phyloP scores from a whole-genome alignment of 2,113 vertebrate genomes.

The Sterna hirundo region DNA sequence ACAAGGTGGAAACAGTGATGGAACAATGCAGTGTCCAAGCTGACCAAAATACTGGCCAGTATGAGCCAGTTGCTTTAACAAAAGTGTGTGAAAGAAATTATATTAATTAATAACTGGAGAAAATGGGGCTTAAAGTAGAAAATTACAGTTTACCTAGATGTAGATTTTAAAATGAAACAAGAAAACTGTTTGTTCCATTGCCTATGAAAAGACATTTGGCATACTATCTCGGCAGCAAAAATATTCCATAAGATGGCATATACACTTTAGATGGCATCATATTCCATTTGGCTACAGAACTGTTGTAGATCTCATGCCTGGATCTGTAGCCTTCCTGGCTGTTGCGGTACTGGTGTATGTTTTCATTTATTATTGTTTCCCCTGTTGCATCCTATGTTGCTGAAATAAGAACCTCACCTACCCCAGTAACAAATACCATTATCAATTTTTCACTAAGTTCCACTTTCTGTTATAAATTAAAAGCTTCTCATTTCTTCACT shows the following conservation, averaged over 20 bases:
- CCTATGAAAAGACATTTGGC: background rate
- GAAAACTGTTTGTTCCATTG: background rate
- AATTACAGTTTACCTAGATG: background rate
- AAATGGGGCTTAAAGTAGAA: background rate
- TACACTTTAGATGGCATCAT: background rate
- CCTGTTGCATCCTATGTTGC: background rate
- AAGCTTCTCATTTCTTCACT: slow-evolving; percentile 50
- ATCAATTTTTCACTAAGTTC: slow-evolving; percentile 23
- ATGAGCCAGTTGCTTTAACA: background rate
- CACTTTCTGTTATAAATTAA: slow-evolving; percentile 46
- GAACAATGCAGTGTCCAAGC: background rate
- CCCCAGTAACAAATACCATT: background rate
- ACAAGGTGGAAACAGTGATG: background rate
- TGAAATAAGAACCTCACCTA: slow-evolving; percentile 5
- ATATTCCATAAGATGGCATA: background rate
- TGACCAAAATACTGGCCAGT: background rate
- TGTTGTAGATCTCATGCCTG: background rate
- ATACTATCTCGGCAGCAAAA: background rate
- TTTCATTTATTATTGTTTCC: background rate
- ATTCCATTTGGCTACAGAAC: background rate
- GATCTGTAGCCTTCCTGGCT: background rate
- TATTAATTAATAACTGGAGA: background rate
- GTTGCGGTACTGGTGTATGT: background rate
- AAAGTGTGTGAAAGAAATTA: background rate
- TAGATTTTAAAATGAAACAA: background rate